These are phyloP conservation scores for Manacus vitellinus DNA, from an alignment of 2,113 vertebrate species.

Conservation along the genomic window DNA sequence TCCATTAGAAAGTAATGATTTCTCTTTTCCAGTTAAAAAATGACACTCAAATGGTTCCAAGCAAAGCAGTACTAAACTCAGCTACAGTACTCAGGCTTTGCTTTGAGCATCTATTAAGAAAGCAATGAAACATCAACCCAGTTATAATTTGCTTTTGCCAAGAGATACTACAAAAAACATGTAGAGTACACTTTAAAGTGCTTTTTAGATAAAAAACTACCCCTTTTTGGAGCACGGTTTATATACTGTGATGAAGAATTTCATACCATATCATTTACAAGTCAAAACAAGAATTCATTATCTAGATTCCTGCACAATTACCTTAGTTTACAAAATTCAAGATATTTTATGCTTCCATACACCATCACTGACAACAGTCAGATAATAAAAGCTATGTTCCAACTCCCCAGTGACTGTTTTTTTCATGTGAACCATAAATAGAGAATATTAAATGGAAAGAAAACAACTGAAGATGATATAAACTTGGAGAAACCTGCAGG, in stretches of 20 bases:
- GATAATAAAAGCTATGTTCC: constrained; percentile 20
- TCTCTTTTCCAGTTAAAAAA: not conserved
- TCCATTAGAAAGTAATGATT: not conserved
- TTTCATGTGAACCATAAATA: constrained; percentile 37
- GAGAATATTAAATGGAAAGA: constrained; percentile 31
- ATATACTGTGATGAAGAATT: constrained; percentile 4
- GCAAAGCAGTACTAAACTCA: not conserved
- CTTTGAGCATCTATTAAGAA: not conserved
- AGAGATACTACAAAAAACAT: not conserved
- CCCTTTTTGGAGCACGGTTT: not conserved
- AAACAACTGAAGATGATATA: not conserved
- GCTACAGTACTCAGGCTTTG: not conserved
- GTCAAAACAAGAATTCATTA: constrained; percentile 49
- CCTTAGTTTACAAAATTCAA: constrained; percentile 21
- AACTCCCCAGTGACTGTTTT: not conserved
- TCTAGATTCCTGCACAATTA: constrained; percentile 9
- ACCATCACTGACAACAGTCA: not conserved
- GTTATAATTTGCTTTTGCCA: not conserved
- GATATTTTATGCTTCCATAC: constrained; percentile 26
- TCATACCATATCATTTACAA: not conserved
- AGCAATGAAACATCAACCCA: not conserved
- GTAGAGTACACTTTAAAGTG: not conserved
- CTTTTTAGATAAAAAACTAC: not conserved
- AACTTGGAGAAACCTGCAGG: constrained; percentile 5
- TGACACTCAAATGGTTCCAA: not conserved